A percentile compares a stretch with the other conserved stretches of the same genome.
Conservation (phyloP, 2,797 vertebrate genomes). For the Thunnus albacares region DNA sequence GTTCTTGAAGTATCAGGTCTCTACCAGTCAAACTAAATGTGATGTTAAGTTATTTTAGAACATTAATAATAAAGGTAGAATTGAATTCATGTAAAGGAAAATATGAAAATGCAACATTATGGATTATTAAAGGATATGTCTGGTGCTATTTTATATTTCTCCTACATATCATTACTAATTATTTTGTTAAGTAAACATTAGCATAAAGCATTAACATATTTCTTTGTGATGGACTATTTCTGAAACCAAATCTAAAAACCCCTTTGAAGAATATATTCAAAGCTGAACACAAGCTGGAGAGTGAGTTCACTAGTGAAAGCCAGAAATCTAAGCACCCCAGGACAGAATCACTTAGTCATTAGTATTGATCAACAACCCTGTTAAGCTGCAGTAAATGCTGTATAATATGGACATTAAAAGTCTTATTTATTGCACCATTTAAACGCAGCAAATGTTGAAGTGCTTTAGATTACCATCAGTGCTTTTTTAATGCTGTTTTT, state of each 20-base stretch:
- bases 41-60: neutral
- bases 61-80: neutral
- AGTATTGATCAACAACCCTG: constrained; percentile 13
- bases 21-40: neutral
- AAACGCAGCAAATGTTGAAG: constrained; percentile 17
- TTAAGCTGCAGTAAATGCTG: constrained; percentile 21
- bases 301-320: neutral
- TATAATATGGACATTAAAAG: constrained; percentile 6
- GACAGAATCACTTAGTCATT: constrained; percentile 35
- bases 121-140: no score
- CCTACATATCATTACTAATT: neutral
- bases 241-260: neutral
- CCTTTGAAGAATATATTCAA: neutral
- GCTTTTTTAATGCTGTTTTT: constrained; percentile 22
- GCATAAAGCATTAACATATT: neutral
- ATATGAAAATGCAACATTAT: neutral
- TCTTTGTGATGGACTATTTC: no score
- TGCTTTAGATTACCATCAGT: constrained; percentile 21
- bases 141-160: no score
- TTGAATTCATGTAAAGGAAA: neutral
- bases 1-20: neutral
- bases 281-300: neutral
- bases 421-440: constrained; percentile 8
- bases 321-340: neutral
- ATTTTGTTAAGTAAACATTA: neutral